Conservation (phyloP, 2,797 vertebrate genomes). For the Schizopygopsis malacanthus region DNA sequence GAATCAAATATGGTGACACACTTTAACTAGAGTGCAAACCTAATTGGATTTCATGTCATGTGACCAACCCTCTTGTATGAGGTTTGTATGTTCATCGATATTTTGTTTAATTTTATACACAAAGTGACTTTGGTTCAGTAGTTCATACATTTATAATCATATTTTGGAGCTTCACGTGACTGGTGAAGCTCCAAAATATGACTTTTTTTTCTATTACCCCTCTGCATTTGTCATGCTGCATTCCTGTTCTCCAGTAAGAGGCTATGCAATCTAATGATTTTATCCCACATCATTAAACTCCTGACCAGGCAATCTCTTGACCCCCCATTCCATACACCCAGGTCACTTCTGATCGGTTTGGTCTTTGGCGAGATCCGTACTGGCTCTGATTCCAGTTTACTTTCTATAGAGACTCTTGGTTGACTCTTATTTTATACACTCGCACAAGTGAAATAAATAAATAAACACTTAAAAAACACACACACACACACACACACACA, state of each 20-base stretch:
- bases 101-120: neutral
- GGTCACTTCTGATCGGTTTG: conserved; percentile 5
- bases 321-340: conserved; percentile 12
- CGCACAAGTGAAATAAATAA: too few species aligned
- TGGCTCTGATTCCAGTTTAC: conserved; percentile 44
- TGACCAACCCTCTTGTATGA: neutral
- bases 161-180: neutral
- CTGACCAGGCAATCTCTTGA: conserved; percentile 40
- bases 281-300: conserved; percentile 64
- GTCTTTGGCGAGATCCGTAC: neutral
- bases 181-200: too few species aligned
- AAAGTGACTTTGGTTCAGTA: neutral
- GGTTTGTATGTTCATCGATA: neutral
- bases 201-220: conserved; percentile 22
- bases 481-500: too few species aligned
- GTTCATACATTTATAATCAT: neutral
- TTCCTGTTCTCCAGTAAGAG: conserved; percentile 65
- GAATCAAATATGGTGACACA: neutral
- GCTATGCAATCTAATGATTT: conserved; percentile 56
- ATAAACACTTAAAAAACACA: too few species aligned
- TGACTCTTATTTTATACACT: neutral
- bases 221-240: conserved; percentile 63
- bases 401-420: neutral
- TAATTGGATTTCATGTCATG: neutral
- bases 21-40: neutral